phyloP scores from a whole-genome alignment of 2,797 vertebrate species.

The Sciaenops ocellatus region DNA sequence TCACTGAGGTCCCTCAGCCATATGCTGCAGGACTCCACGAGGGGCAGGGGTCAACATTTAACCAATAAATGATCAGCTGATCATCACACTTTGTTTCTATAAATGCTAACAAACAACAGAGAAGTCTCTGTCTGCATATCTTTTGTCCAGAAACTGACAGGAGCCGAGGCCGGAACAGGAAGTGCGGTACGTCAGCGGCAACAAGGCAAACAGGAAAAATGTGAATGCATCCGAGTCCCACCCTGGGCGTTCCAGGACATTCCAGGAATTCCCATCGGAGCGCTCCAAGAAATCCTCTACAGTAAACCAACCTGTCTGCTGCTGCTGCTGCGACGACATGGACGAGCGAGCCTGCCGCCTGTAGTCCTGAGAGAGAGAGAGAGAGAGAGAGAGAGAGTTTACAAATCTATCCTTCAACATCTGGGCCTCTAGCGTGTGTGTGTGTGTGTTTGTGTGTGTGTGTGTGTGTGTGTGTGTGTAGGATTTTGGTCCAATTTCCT shows the following conservation, averaged over 20 bases:
- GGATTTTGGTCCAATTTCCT: conserved; percentile 43
- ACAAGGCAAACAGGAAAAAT: conserved; percentile 67
- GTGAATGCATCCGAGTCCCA: conserved; percentile 23
- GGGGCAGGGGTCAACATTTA: neutral
- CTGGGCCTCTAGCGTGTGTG: conserved; percentile 27
- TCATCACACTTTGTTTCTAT: neutral
- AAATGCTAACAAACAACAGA: neutral
- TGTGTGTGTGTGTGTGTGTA: conserved; percentile 15
- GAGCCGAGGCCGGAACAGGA: conserved; percentile 46
- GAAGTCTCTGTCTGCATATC: neutral
- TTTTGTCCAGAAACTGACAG: neutral
- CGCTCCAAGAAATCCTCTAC: conserved; percentile 13
- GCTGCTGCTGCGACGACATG: conserved; percentile 31
- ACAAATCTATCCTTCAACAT: too few relatives aligned
- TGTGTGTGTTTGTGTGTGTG: conserved; percentile 27
- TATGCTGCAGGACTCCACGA: neutral
- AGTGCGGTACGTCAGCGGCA: conserved; percentile 34
- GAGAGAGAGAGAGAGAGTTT: conserved; percentile 1
- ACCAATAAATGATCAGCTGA: neutral
- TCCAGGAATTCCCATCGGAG: conserved; percentile 55
- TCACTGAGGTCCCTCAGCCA: too few relatives aligned
- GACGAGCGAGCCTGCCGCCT: conserved; percentile 20
- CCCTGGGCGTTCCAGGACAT: conserved; percentile 69
- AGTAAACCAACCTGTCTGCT: conserved; percentile 3
- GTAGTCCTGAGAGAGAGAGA: conserved; percentile 22